Conservation (phyloP, 2,113 vertebrate genomes). For the Elephas maximus region DNA sequence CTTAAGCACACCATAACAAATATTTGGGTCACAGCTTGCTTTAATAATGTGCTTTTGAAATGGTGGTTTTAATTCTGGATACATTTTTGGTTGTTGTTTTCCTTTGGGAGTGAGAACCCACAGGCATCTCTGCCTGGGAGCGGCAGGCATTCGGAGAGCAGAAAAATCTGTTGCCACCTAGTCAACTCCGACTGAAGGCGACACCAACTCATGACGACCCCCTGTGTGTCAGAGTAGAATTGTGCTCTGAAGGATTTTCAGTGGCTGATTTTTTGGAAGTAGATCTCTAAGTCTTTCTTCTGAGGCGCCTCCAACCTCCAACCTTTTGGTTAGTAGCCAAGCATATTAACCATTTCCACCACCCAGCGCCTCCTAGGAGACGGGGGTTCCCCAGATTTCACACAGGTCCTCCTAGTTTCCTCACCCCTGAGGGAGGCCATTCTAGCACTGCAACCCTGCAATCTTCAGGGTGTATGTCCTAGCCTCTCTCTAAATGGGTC, state of each 20-base stretch:
- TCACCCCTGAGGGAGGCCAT: not conserved
- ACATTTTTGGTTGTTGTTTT: conserved; percentile 43
- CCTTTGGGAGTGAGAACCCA: conserved; percentile 36
- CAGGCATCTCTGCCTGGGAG: conserved; percentile 24
- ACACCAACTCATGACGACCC: not conserved
- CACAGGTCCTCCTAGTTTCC: not conserved
- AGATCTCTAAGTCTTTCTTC: not conserved
- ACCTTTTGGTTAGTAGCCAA: not conserved
- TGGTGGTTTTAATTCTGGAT: conserved; percentile 64
- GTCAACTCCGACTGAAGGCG: not conserved
- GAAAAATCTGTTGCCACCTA: not conserved
- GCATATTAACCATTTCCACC: not conserved
- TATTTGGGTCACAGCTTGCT: conserved; percentile 81
- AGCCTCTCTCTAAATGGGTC: not conserved
- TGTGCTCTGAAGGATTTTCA: not conserved
- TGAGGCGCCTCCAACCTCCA: not conserved
- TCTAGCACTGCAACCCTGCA: not conserved
- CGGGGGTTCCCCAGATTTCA: not conserved
- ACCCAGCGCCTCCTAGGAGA: not conserved
- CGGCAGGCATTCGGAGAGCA: rapidly evolving
- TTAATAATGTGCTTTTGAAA: conserved; percentile 76
- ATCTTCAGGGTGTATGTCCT: not conserved
- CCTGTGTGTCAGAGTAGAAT: not conserved
- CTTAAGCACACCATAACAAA: conserved; percentile 60
- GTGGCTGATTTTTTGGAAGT: not conserved